These are phyloP conservation scores for Bombus huntii DNA, from an alignment of 1,140 invertebrate genomes.

Conservation along the genomic window DNA sequence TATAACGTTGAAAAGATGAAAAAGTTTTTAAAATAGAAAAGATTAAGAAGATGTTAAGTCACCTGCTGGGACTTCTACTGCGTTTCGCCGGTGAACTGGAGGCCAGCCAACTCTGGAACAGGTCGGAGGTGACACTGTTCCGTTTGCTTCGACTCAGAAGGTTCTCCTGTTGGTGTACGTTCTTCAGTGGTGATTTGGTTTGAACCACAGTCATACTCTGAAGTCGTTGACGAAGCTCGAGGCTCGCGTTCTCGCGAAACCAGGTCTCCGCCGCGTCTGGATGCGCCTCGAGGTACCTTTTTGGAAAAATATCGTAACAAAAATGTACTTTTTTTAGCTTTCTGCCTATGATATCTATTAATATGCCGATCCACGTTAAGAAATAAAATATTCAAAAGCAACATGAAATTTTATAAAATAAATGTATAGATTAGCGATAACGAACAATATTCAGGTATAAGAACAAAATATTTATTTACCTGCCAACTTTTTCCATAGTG, in stretches of 20 bases:
- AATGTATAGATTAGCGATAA: neutral
- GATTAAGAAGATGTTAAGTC: neutral
- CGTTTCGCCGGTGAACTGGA: conserved; percentile 86
- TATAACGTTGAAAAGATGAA: neutral
- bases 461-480: conserved; percentile 55
- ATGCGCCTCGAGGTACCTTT: conserved; percentile 84
- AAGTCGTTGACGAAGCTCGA: conserved; percentile 84
- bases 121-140: conserved; percentile 91
- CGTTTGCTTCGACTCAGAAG: conserved; percentile 78
- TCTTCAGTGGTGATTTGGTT: conserved; percentile 79
- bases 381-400: neutral
- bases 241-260: conserved; percentile 87
- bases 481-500: conserved; percentile 77
- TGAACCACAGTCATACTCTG: conserved; percentile 74
- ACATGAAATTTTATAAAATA: neutral
- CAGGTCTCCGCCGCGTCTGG: conserved; percentile 86
- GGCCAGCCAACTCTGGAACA: conserved; percentile 92
- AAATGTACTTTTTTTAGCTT: neutral
- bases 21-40: neutral
- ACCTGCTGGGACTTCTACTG: conserved; percentile 85
- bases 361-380: neutral
- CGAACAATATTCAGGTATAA: neutral
- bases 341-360: no score
- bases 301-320: neutral
- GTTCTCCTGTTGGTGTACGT: conserved; percentile 80